Conservation (phyloP, 2,113 vertebrate genomes). For the Brachyhypopomus occidentalis region DNA sequence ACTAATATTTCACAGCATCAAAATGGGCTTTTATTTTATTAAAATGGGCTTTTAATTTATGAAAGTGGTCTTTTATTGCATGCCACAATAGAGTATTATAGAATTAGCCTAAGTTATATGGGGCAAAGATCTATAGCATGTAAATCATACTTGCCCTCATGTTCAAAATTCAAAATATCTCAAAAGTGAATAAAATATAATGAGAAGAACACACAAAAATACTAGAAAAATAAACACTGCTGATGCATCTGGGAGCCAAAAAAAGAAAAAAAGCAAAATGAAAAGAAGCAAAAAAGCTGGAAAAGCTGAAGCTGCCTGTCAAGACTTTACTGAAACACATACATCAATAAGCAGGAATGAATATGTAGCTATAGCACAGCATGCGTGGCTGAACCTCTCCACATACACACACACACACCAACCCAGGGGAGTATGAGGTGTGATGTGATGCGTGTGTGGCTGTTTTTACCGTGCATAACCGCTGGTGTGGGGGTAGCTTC, state of each 20-base stretch:
- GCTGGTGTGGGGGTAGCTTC: conserved; percentile 89
- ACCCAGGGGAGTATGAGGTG: conserved; percentile 53
- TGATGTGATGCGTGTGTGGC: conserved; percentile 49
- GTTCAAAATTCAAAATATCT: not conserved
- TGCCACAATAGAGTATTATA: not conserved
- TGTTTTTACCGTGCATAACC: conserved; percentile 91
- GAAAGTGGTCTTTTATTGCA: not conserved
- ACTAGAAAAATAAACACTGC: not conserved
- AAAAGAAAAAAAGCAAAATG: not conserved
- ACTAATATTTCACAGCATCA: not conserved
- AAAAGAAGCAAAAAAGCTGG: not conserved
- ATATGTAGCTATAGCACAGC: conserved; percentile 14
- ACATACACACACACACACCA: conserved; percentile 9
- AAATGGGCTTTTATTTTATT: not conserved
- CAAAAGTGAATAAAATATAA: not conserved
- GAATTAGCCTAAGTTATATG: not conserved
- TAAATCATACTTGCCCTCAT: not conserved
- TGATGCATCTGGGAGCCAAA: conserved; percentile 38
- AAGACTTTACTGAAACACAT: not conserved
- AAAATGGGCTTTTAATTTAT: not conserved
- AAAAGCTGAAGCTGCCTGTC: not conserved
- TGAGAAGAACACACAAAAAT: not conserved
- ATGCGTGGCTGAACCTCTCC: conserved; percentile 58
- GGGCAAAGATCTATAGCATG: not conserved
- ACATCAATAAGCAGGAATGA: conserved; percentile 15